Evolutionary conservation across 1,140 invertebrate genomes (phyloP).

Genomic region (Amphibalanus amphitrite): DNA sequence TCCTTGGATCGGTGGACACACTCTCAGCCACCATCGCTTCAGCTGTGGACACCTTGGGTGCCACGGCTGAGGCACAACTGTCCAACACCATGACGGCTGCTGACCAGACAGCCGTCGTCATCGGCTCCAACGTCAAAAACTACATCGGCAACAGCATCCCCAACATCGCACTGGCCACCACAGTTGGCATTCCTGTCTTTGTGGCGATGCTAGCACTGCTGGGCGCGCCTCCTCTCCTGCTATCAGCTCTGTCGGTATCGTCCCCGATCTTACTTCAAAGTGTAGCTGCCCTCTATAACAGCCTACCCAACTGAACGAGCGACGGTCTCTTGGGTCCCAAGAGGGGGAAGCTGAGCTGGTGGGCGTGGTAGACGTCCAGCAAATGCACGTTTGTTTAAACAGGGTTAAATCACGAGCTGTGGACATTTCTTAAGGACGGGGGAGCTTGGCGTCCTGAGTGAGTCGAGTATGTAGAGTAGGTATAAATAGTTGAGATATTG

Average conservation of each 20-base stretch:
- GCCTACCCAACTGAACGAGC: neutral
- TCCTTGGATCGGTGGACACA: neutral
- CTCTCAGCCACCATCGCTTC: neutral
- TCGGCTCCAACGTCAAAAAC: neutral
- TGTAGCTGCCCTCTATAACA: neutral
- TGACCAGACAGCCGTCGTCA: neutral
- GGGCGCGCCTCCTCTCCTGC: neutral
- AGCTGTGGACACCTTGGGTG: neutral
- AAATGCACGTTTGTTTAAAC: too few relatives aligned
- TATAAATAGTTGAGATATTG: too few relatives aligned
- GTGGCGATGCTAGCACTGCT: neutral
- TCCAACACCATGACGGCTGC: neutral
- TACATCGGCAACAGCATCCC: neutral
- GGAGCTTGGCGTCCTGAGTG: too few relatives aligned
- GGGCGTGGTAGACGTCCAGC: too few relatives aligned
- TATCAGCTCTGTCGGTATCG: neutral
- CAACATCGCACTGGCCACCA: neutral
- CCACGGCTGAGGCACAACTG: neutral
- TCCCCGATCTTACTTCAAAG: neutral
- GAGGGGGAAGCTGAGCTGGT: too few relatives aligned
- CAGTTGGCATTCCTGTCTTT: neutral
- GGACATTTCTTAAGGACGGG: too few relatives aligned
- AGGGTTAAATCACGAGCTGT: too few relatives aligned
- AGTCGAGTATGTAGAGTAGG: too few relatives aligned
- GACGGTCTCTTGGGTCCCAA: too few relatives aligned